Evolutionary conservation across 2,888 invertebrate species (phyloP).

Genomic region (Heliconius aoede): DNA sequence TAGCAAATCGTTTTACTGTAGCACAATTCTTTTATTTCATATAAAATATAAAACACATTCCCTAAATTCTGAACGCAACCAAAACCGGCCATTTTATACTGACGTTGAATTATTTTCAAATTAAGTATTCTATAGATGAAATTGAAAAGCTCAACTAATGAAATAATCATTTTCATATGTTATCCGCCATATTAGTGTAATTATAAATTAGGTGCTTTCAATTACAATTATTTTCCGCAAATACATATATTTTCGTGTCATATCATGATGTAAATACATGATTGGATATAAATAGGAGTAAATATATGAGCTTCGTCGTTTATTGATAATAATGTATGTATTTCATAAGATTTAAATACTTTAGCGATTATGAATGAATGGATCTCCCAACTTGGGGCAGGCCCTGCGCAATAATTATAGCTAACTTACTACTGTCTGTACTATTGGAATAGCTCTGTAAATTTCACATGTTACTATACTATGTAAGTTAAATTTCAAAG

Average conservation of each 20-base stretch:
- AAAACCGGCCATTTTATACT: conserved; percentile 51
- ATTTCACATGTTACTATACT: conserved; percentile 82
- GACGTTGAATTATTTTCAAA: conserved; percentile 36
- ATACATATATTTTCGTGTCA: conserved; percentile 72
- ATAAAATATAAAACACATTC: conserved; percentile 6
- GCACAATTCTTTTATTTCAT: conserved; percentile 30
- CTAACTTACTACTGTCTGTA: conserved; percentile 79
- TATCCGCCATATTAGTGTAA: conserved; percentile 43
- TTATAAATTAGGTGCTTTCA: conserved; percentile 65
- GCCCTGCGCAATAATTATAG: conserved; percentile 82
- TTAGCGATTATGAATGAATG: conserved; percentile 69
- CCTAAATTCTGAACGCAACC: conserved; percentile 42
- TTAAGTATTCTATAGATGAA: conserved; percentile 38
- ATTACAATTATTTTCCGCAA: conserved; percentile 63
- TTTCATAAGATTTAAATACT: conserved; percentile 74
- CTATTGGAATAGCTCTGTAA: conserved; percentile 79
- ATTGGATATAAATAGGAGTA: conserved; percentile 75
- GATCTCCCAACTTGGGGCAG: conserved; percentile 65
- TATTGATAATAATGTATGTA: conserved; percentile 63
- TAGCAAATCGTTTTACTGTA: conserved; percentile 44
- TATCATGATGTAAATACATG: conserved; percentile 80
- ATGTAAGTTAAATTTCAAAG: conserved; percentile 78
- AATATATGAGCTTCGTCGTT: conserved; percentile 83
- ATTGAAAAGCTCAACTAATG: conserved; percentile 46
- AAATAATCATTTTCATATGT: conserved; percentile 40